Base-by-base conservation (phyloP, 2,888 invertebrate genomes). In the Quadroppia sp. region DNA sequence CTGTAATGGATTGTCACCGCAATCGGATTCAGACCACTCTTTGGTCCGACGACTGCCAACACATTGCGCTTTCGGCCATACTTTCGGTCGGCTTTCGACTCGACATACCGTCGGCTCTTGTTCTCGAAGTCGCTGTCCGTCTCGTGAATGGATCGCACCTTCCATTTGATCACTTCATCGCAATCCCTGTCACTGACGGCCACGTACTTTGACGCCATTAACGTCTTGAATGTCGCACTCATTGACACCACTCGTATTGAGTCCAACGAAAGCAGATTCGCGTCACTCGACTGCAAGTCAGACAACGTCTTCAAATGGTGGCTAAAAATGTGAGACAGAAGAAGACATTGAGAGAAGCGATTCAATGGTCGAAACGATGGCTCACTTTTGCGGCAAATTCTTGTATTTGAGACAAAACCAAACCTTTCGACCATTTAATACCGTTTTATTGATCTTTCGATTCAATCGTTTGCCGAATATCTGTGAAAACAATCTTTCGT, bases 311-410 rank as follows among this genome's bases (percentile, higher is more conserved):
- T 53, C 20, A 53, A 1, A 25, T 53, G 23, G 13, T 7, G 53
- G 7, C 53, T 53, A 6, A 53, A 53, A 25, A 13, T 23, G 2
- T 23, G n/a, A n/a, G n/a, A n/a, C n/a, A n/a, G n/a, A n/a, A n/a
- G n/a, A n/a, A 56, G 30, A 1, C 1, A 13, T 36, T 36, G 4
- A 20, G n/a, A 32, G 36, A 64, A 36, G 15, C n/a, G 36, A 11
- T 2, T 1, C 23, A 67, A 40, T 13, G 20, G 7, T 1, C 23
- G 67, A 61, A 32, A 7, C 4, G 20, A 61, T 40, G 6, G 40
- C 42, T 23, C 17, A 67, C 67, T 23, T 42, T 40, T 67, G 2
- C 2, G 67, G 42, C 67, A 67, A 67, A 67, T 67, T 67, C 40
- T 67, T 67, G 23, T 23, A 42, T 23, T 67, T 67, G 1, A 67